A percentile compares a stretch with the other conserved stretches of the same genome.
phyloP scores from a whole-genome alignment of 2,888 invertebrate species.

The Cryptus viduatorius region DNA sequence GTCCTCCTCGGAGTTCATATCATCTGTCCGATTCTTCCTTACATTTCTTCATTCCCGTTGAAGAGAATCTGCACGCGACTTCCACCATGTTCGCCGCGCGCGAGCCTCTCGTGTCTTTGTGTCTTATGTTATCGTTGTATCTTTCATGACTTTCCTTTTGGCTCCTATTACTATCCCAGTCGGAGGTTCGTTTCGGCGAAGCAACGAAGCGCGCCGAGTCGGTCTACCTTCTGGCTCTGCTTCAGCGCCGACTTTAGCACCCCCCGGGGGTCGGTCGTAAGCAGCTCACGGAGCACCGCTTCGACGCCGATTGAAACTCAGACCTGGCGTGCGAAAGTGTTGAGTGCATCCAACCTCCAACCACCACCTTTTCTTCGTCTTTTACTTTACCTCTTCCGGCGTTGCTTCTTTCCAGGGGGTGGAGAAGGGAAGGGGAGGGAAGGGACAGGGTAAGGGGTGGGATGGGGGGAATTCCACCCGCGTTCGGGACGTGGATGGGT shows the following conservation, averaged over 20 bases:
- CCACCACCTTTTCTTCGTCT: constrained; percentile 46
- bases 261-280: constrained; percentile 69
- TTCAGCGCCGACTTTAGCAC: constrained; percentile 56
- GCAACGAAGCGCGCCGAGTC: constrained; percentile 26
- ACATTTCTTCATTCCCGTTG: constrained; percentile 2
- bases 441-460: neutral
- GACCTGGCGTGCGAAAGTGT: constrained; percentile 74
- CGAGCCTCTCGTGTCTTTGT: constrained; percentile 3
- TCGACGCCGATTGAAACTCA: constrained; percentile 80
- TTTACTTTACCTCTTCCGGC: constrained; percentile 17
- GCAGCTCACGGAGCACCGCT: constrained; percentile 78
- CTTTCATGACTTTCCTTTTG: constrained; percentile 14
- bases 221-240: constrained; percentile 28
- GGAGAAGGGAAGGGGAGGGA: neutral
- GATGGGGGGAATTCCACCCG: constrained; percentile 59
- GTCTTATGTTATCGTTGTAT: constrained; percentile 14
- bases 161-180: constrained; percentile 13
- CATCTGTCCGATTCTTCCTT: constrained; percentile 12
- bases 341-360: constrained; percentile 74
- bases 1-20: neutral
- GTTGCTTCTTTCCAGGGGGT: constrained; percentile 31
- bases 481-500: constrained; percentile 76
- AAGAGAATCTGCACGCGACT: neutral
- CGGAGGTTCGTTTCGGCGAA: constrained; percentile 50
- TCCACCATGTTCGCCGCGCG: neutral